Percentiles rank a stretch among this genome's conserved stretches.
phyloP scores from a whole-genome alignment of 2,888 invertebrate genomes.

The Hirtodrosophila histrioides region DNA sequence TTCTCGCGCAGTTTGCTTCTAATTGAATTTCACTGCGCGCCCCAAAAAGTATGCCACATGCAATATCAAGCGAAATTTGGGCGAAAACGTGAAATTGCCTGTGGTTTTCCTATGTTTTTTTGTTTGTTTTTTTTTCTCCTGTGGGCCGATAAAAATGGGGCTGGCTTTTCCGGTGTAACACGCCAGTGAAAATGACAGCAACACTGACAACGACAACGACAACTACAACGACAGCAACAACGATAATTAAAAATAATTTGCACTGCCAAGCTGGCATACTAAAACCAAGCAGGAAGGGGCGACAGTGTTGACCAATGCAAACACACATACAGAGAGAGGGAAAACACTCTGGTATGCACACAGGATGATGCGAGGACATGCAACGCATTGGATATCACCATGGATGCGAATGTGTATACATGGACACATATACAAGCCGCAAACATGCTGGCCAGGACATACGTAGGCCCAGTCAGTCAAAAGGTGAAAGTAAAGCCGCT shows the following conservation, averaged over 20 bases:
- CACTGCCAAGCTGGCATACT: conserved; percentile 53
- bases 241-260: conserved; percentile 77
- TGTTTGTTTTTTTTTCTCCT: not conserved
- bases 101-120: conserved; percentile 47
- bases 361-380: conserved; percentile 49
- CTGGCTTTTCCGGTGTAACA: conserved; percentile 46
- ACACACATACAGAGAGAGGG: not conserved
- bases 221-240: conserved; percentile 60
- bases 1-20: conserved; percentile 19
- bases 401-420: conserved; percentile 29
- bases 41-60: conserved; percentile 58
- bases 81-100: conserved; percentile 63
- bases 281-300: conserved; percentile 47
- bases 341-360: conserved; percentile 40
- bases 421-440: conserved; percentile 32
- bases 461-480: conserved; percentile 33
- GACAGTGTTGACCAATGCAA: not conserved
- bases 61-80: conserved; percentile 54
- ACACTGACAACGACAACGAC: conserved; percentile 47
- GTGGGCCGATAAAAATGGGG: conserved; percentile 1
- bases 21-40: conserved; percentile 51
- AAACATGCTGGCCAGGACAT: conserved; percentile 39
- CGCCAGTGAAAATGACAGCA: conserved; percentile 62
- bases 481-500: conserved; percentile 48
- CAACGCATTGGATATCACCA: conserved; percentile 46